These are phyloP conservation scores for Pyrrhia umbra DNA, from an alignment of 2,888 invertebrate genomes.

Conservation along the genomic window DNA sequence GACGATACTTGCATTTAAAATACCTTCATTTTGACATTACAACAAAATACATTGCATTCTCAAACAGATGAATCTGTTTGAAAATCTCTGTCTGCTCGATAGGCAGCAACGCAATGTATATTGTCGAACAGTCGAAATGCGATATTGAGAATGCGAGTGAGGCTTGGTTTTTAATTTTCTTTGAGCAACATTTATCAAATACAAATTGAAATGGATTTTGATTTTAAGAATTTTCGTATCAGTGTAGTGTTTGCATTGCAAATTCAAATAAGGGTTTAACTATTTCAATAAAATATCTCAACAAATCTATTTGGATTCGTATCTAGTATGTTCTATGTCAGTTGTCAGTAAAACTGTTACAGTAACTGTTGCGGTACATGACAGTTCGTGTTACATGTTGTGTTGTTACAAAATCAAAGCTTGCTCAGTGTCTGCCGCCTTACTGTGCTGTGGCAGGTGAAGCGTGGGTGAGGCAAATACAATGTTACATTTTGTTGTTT, in stretches of 20 bases:
- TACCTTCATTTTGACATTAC: background rate
- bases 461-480: conserved; percentile 69
- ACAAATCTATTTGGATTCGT: conserved; percentile 29
- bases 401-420: conserved; percentile 66
- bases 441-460: conserved; percentile 75
- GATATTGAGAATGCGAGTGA: background rate
- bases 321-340: conserved; percentile 38
- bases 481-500: conserved; percentile 1
- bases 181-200: too few relatives aligned
- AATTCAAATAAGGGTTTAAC: conserved; percentile 26
- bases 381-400: conserved; percentile 31
- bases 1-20: background rate
- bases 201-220: too few relatives aligned
- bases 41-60: background rate
- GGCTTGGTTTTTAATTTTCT: background rate
- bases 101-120: background rate
- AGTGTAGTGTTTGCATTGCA: conserved; percentile 47
- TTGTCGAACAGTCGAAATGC: background rate
- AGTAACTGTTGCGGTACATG: conserved; percentile 36
- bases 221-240: too few relatives aligned
- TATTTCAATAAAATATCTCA: conserved; percentile 32
- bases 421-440: conserved; percentile 63
- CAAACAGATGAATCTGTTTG: too few relatives aligned
- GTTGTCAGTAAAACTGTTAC: conserved; percentile 45
- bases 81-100: background rate